Base-by-base conservation (phyloP, 2,797 vertebrate genomes). In the Serranus cabrilla region DNA sequence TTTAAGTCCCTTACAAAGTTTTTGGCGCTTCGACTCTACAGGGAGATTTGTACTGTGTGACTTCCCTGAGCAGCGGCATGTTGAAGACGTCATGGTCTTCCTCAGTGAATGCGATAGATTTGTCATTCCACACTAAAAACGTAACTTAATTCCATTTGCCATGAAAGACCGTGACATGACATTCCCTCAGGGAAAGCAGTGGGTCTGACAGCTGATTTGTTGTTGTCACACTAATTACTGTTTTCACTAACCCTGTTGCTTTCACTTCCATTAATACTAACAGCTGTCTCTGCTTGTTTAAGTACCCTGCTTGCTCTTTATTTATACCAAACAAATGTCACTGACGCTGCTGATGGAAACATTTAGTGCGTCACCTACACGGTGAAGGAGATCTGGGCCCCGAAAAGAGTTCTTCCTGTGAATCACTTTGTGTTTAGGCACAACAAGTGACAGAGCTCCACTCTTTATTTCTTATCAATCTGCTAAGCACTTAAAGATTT, bases 311-410 rank as follows among this genome's bases (percentile, higher is more conserved):
- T 59, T 37, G 3, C 25, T 20, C 20, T 61, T 9, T 74, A 11
- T 84, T 58, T 69, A 66, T 60, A 57, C 42, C 31, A 64, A 74
- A 80, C 63, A 66, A 62, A 74, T 74, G 55, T 21, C 18, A 34
- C 46, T 50, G 31, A 52, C n/a, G 16, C 13, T 62, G 57, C 51
- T 47, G 31, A 57, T 0, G 11, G 23, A 13, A 72, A 70, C 21
- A 25, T 42, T 21, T 39, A 20, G 55, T 27, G 37, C 6, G 7
- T 76, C 67, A 52, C 45, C 25, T 80, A 20, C 16, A 55, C 14
- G 27, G 59, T 47, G 75, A 46, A 49, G 40, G 61, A 67, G 21
- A 51, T 34, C n/a, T 0, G 9, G 0, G 0, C 20, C 21, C 16
- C 47, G 39, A n/a, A 2, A 63, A n/a, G 11, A 0, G 21, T 13